Evolutionary conservation across 2,888 invertebrate species (phyloP).

Genomic region (Hirtodrosophila duncani): DNA sequence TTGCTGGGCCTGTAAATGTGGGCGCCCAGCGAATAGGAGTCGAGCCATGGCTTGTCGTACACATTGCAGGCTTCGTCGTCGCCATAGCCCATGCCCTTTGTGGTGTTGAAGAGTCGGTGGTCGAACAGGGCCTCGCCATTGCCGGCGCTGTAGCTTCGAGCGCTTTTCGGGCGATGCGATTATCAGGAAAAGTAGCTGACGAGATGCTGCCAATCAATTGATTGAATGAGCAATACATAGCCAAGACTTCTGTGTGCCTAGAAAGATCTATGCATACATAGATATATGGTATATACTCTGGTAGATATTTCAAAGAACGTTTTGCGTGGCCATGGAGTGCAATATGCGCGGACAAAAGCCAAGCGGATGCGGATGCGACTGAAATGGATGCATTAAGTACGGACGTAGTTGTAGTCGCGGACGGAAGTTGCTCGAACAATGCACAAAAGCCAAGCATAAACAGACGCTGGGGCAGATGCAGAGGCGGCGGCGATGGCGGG

Average conservation of each 20-base stretch:
- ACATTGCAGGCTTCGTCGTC: conserved; percentile 99
- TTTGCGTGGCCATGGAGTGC: conserved; percentile 31
- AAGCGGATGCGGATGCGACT: conserved; percentile 36
- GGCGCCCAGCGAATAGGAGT: conserved; percentile 89
- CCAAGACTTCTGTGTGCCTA: no score
- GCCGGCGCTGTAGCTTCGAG: conserved; percentile 87
- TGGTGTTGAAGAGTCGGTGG: conserved; percentile 95
- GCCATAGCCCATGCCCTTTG: conserved; percentile 93
- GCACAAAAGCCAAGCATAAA: conserved; percentile 22
- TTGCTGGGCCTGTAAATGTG: conserved; percentile 94
- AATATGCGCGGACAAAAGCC: conserved; percentile 51
- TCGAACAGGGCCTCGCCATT: conserved; percentile 93
- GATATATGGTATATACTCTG: no score
- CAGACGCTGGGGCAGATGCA: conserved; percentile 1
- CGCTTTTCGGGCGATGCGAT: conserved; percentile 96
- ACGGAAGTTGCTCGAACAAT: conserved; percentile 26
- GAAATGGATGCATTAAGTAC: background rate
- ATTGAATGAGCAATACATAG: no score
- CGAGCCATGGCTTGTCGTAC: conserved; percentile 99
- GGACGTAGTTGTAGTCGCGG: background rate
- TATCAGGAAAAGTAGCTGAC: no score
- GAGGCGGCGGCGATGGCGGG: background rate
- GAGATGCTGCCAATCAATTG: no score
- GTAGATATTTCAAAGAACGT: no score
- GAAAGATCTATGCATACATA: no score